phyloP scores from a whole-genome alignment of 92 coral and sea anemone genomes.

The Zoanthus sociatus region DNA sequence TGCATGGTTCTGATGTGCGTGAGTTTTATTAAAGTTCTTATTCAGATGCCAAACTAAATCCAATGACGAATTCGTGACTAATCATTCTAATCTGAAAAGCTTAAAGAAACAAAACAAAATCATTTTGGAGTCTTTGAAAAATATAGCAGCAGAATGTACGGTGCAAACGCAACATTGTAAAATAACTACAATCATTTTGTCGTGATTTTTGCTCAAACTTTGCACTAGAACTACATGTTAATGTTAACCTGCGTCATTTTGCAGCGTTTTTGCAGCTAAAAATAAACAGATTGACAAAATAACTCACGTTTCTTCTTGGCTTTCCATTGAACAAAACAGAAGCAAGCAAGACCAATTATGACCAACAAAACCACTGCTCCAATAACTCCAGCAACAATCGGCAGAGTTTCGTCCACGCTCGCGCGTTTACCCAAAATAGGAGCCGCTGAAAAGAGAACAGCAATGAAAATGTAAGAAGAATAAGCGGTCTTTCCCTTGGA shows the following conservation, averaged over 20 bases:
- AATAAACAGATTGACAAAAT: not conserved
- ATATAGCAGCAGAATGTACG: no score
- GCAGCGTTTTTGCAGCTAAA: not conserved
- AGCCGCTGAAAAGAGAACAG: conserved; percentile 60
- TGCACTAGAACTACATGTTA: no score
- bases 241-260: not conserved
- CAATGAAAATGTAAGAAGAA: conserved; percentile 30
- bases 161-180: no score
- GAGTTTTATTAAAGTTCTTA: no score
- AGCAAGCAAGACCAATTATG: conserved; percentile 69
- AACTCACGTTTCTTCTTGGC: conserved; percentile 58
- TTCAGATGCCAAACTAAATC: no score
- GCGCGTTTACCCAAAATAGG: conserved; percentile 66
- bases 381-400: conserved; percentile 84
- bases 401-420: conserved; percentile 52
- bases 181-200: no score
- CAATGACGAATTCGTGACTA: no score
- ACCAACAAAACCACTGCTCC: conserved; percentile 72
- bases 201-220: no score
- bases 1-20: no score
- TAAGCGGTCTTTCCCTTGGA: conserved; percentile 4
- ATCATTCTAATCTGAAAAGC: no score
- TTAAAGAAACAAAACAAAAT: no score
- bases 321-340: conserved; percentile 69
- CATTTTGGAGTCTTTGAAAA: no score